These are phyloP conservation scores for Galerucella nymphaeae DNA, from an alignment of 2,888 invertebrate species.

Conservation along the genomic window DNA sequence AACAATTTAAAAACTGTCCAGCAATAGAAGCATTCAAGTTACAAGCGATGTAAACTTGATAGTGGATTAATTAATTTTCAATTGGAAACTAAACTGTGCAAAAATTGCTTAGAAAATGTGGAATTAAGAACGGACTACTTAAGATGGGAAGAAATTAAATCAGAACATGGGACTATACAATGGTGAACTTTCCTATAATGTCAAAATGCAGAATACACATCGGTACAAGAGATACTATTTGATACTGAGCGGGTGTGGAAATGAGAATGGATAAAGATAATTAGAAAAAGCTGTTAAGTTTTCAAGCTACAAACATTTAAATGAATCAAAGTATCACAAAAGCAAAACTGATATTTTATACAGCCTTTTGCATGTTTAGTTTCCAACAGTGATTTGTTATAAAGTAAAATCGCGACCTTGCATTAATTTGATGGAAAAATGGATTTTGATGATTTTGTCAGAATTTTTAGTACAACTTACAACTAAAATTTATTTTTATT, in stretches of 20 bases:
- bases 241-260: too few relatives aligned
- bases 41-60: background rate
- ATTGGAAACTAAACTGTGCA: background rate
- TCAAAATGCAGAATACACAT: too few relatives aligned
- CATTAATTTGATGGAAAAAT: background rate
- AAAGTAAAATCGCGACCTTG: background rate
- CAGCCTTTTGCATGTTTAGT: background rate
- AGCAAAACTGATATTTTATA: too few relatives aligned
- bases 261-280: too few relatives aligned
- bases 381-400: background rate
- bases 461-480: background rate
- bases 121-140: too few relatives aligned
- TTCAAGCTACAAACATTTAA: too few relatives aligned
- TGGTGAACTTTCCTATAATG: too few relatives aligned
- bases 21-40: background rate
- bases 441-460: background rate
- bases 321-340: too few relatives aligned
- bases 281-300: too few relatives aligned
- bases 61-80: background rate
- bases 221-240: too few relatives aligned
- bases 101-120: background rate
- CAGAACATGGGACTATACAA: too few relatives aligned
- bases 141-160: too few relatives aligned
- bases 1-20: conserved; percentile 8
- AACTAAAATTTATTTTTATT: background rate